phyloP scores from a whole-genome alignment of 1,140 invertebrate genomes.

The Euura lappo region DNA sequence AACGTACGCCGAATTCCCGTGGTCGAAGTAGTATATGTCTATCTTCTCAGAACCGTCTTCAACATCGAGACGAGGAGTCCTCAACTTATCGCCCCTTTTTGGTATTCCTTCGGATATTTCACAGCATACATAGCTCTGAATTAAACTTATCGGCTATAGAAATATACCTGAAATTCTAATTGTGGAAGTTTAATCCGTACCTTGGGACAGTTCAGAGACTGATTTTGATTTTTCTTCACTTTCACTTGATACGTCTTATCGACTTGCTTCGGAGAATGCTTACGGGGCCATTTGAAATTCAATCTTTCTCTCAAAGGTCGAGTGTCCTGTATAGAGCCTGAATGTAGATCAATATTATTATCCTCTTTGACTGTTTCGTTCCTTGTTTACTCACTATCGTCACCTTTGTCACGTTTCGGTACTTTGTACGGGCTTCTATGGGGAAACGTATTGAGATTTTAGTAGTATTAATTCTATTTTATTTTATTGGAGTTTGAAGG shows the following conservation, averaged over 20 bases:
- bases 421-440: not conserved
- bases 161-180: not conserved
- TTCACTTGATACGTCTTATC: conserved; percentile 38
- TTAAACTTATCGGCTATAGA: conserved; percentile 15
- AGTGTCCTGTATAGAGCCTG: conserved; percentile 10
- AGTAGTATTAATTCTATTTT: not conserved
- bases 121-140: conserved; percentile 31
- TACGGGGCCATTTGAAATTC: conserved; percentile 33
- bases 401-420: not conserved
- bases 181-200: conserved; percentile 14
- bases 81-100: conserved; percentile 10
- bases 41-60: conserved; percentile 52
- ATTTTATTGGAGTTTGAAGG: not conserved
- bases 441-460: not conserved
- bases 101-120: conserved; percentile 45
- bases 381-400: not conserved
- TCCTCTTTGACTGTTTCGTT: not conserved
- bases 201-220: conserved; percentile 28
- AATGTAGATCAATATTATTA: not conserved
- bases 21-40: conserved; percentile 73
- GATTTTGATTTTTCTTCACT: conserved; percentile 30
- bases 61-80: conserved; percentile 18
- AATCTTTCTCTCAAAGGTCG: conserved; percentile 25
- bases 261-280: conserved; percentile 22
- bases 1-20: conserved; percentile 66